Evolutionary conservation across 2,888 invertebrate species (phyloP).

Genomic region (Linnaemya tessellans): DNA sequence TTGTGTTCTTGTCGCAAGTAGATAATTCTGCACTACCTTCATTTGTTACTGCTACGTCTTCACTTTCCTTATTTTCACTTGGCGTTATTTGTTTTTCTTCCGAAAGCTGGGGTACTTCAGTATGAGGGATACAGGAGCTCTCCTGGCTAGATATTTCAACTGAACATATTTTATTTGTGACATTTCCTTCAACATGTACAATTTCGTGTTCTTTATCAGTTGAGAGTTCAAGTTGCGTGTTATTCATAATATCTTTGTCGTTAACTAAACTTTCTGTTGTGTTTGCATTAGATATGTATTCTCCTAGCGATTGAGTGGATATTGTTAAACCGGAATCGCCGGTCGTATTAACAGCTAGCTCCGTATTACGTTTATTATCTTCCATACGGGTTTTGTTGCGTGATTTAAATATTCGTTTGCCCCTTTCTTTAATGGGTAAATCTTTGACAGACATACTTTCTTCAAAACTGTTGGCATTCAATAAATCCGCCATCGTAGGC

Average conservation of each 20-base stretch:
- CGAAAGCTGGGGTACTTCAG: slow-evolving; percentile 26
- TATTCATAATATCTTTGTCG: background rate
- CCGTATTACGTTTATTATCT: slow-evolving; percentile 59
- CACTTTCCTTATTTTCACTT: slow-evolving; percentile 54
- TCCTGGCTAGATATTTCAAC: slow-evolving; percentile 13
- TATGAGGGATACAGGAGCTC: background rate
- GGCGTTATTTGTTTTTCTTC: slow-evolving; percentile 27
- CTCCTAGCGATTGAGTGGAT: background rate
- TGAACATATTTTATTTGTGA: background rate
- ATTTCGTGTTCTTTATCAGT: background rate
- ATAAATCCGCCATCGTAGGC: slow-evolving; percentile 62
- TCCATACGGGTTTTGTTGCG: slow-evolving; percentile 78
- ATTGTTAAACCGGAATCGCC: background rate
- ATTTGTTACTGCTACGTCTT: slow-evolving; percentile 15
- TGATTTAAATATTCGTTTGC: slow-evolving; percentile 82
- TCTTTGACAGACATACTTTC: slow-evolving; percentile 77
- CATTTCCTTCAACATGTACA: background rate
- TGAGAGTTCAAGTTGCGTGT: background rate
- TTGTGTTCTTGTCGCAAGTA: background rate
- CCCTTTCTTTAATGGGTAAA: slow-evolving; percentile 82
- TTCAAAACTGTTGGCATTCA: slow-evolving; percentile 55
- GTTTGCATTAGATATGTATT: background rate
- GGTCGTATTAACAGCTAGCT: background rate
- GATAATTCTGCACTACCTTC: slow-evolving; percentile 14
- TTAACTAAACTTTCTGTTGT: slow-evolving; percentile 1